A percentile compares a stretch with the other conserved stretches of the same genome.
Conservation (phyloP, 2,888 invertebrate species). For the Rhogogaster chlorosoma region DNA sequence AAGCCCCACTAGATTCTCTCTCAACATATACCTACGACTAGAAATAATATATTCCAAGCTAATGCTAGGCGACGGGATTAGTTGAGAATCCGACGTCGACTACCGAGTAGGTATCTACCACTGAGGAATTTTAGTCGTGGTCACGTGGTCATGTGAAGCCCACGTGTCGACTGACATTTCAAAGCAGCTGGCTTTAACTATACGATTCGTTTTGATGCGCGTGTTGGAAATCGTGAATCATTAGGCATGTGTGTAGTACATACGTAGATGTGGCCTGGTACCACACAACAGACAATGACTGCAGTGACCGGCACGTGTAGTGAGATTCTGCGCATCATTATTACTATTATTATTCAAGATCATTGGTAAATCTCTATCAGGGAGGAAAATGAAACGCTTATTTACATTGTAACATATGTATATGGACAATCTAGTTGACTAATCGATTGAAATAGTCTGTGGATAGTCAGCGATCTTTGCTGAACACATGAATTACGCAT, state of each 20-base stretch:
- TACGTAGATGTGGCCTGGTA: neutral
- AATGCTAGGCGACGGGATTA: neutral
- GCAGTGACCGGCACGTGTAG: neutral
- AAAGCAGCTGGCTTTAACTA: constrained; percentile 17
- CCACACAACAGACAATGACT: constrained; percentile 21
- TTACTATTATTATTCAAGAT: neutral
- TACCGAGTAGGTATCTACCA: neutral
- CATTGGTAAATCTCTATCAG: neutral
- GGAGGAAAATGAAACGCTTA: neutral
- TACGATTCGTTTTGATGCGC: neutral
- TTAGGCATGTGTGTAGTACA: neutral
- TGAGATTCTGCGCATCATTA: neutral
- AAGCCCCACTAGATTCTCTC: neutral
- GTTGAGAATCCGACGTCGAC: constrained; percentile 1
- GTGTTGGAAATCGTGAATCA: neutral
- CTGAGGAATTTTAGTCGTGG: neutral
- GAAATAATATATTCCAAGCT: neutral
- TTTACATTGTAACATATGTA: neutral
- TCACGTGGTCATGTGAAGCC: constrained; percentile 17
- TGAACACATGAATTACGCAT: too few species aligned
- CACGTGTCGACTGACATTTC: constrained; percentile 30
- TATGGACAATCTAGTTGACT: neutral
- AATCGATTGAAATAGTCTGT: neutral
- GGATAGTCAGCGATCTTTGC: neutral
- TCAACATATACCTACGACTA: neutral